Evolutionary conservation across 2,888 invertebrate genomes (phyloP).

Genomic region (Hartigia nigra): DNA sequence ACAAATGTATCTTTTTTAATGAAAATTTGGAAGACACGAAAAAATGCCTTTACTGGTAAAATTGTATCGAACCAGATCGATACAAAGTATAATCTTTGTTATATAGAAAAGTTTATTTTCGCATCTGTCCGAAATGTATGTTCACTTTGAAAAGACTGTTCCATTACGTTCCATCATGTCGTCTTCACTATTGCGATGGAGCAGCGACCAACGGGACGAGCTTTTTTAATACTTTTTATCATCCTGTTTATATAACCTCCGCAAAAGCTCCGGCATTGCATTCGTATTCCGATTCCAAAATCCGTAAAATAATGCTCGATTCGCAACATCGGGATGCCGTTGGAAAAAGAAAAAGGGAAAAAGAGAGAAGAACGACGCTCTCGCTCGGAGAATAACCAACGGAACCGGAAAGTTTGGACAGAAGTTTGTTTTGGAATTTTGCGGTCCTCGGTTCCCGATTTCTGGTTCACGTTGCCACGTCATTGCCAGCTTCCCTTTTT

Average conservation of each 20-base stretch:
- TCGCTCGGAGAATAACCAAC: background rate
- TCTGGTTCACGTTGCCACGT: background rate
- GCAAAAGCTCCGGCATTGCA: background rate
- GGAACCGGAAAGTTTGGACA: background rate
- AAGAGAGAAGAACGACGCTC: background rate
- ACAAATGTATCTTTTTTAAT: background rate
- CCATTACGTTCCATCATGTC: background rate
- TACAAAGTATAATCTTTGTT: background rate
- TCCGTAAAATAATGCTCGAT: background rate
- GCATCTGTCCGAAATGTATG: background rate
- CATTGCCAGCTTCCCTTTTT: background rate
- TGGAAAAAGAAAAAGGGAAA: background rate
- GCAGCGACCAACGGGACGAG: background rate
- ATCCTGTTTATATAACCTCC: background rate
- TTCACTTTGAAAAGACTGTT: background rate
- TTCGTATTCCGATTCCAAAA: background rate
- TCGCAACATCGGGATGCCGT: background rate
- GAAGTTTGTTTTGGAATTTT: background rate
- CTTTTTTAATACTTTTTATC: background rate
- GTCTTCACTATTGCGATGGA: background rate
- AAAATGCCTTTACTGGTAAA: too few species aligned
- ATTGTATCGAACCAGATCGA: background rate
- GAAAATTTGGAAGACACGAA: too few species aligned
- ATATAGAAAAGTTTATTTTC: background rate
- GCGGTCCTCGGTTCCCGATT: background rate